These are phyloP conservation scores for Zonitis immaculata DNA, from an alignment of 2,888 invertebrate species.

Conservation along the genomic window DNA sequence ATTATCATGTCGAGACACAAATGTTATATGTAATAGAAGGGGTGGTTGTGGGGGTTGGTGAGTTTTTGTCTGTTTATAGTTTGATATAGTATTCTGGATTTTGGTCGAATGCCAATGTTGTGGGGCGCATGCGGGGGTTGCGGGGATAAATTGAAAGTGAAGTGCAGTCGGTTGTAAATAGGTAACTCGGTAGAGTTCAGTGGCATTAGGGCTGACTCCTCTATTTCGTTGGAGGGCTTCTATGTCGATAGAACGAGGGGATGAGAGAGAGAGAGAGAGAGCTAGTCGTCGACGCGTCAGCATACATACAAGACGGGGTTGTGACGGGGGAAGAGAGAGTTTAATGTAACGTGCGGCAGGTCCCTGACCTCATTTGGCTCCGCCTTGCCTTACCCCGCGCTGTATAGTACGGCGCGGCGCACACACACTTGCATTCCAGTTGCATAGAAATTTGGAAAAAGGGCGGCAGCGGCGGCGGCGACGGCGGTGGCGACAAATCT, in stretches of 20 bases:
- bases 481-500: background rate
- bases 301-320: too few relatives aligned
- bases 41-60: background rate
- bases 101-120: background rate
- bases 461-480: background rate
- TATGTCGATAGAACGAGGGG: constrained; percentile 11
- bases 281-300: background rate
- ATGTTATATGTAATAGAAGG: too few relatives aligned
- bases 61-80: background rate
- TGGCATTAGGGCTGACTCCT: constrained; percentile 39
- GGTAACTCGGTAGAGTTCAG: constrained; percentile 40
- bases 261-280: too few relatives aligned
- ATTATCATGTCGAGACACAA: background rate
- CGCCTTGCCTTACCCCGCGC: constrained; percentile 38
- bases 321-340: too few relatives aligned
- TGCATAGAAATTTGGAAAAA: constrained; percentile 3
- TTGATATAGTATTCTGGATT: background rate
- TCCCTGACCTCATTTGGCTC: constrained; percentile 55
- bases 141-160: constrained; percentile 32
- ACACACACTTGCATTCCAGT: constrained; percentile 18
- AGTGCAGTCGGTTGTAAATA: constrained; percentile 34
- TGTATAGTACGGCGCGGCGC: background rate
- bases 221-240: constrained; percentile 21
- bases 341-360: constrained; percentile 42
- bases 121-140: too few relatives aligned